Percentiles rank a stretch among this genome's conserved stretches.
These are phyloP conservation scores for Toxotes lorentzi DNA, from an alignment of 2,797 vertebrate genomes.

Conservation along the genomic window DNA sequence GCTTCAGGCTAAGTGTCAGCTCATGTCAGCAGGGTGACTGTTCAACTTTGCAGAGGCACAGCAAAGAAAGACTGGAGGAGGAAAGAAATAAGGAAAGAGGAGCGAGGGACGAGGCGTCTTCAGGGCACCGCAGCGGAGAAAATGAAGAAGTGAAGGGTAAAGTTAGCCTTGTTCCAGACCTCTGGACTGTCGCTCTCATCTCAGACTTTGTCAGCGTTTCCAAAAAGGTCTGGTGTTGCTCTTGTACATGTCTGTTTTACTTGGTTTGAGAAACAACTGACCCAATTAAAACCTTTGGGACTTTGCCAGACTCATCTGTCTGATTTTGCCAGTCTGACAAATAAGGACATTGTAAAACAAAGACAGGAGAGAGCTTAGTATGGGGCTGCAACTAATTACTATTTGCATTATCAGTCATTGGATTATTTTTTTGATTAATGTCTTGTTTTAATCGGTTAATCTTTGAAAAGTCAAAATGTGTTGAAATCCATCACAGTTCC, in stretches of 20 bases:
- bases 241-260: background rate
- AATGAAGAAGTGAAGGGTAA: conserved; percentile 35
- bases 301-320: background rate
- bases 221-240: background rate
- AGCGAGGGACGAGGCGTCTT: background rate
- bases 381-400: background rate
- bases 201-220: background rate
- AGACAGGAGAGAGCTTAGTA: background rate
- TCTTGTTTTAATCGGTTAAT: background rate
- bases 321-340: background rate
- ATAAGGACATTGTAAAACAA: background rate
- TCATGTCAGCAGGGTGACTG: conserved; percentile 58
- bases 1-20: conserved; percentile 59
- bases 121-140: background rate
- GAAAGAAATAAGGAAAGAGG: background rate
- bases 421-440: background rate
- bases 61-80: conserved; percentile 4
- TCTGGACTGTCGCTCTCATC: background rate
- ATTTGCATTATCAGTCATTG: background rate
- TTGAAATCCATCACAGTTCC: background rate
- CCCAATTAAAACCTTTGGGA: background rate
- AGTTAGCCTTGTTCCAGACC: conserved; percentile 21
- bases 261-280: background rate
- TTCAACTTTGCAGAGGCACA: conserved; percentile 27
- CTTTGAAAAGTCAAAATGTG: background rate